Evolutionary conservation across 2,888 invertebrate genomes (phyloP).

Genomic region (Agrypnus murinus): DNA sequence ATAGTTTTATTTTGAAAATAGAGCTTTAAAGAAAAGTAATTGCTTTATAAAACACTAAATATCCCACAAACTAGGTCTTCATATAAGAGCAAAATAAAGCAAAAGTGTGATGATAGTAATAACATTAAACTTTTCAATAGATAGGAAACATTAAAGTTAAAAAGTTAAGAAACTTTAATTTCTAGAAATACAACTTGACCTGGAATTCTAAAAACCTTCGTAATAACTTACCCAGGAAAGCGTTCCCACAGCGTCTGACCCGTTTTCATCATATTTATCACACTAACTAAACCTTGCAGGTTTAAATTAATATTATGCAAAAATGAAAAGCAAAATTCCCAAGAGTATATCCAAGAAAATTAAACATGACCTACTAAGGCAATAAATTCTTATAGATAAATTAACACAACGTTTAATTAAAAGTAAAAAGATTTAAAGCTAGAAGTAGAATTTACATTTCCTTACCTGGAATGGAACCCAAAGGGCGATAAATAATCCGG

Average conservation of each 20-base stretch:
- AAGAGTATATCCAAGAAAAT: not conserved
- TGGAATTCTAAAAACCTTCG: not conserved
- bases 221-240: not conserved
- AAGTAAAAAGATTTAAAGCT: not conserved
- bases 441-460: not conserved
- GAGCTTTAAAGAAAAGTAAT: no score
- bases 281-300: not conserved
- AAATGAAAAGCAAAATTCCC: not conserved
- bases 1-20: no score
- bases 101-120: no score
- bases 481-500: constrained; percentile 76
- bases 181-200: not conserved
- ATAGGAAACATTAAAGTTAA: no score
- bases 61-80: no score
- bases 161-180: no score
- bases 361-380: not conserved
- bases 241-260: not conserved
- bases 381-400: not conserved
- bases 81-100: no score
- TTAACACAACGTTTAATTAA: not conserved
- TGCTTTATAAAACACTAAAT: no score
- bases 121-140: no score
- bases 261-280: not conserved
- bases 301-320: constrained; percentile 6
- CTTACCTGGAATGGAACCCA: constrained; percentile 78